Base-by-base conservation (phyloP, 2,888 invertebrate species). In the Acronicta leporina region DNA sequence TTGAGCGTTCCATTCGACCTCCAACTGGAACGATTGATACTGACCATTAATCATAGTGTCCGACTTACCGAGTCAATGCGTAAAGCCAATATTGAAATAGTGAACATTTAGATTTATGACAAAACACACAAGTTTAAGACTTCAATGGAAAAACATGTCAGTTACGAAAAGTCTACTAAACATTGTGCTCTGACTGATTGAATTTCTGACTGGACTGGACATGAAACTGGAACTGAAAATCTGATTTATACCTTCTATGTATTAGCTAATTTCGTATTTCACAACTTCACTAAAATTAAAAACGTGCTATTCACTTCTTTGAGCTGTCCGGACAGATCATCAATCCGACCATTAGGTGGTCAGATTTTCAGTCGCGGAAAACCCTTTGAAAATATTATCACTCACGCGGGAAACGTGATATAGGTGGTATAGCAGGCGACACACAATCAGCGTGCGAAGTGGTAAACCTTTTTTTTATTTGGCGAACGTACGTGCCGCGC, bases 401-500 rank as follows among this genome's bases (percentile, higher is more conserved):
- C 61, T 56, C 55, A 56, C 33, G 63, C 45, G 40, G 35, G 42
- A 44, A 53, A 63, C 59, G 55, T 56, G 47, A 68, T 61, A 51
- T 53, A 57, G 57, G 49, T 50, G 54, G 44, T 51, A 41, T 46
- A 46, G 66, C 53, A 42, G 61, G 55, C 65, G 58, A 65, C 55
- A 59, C 63, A 68, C 75, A 76, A 76, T 68, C 74, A 74, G 68
- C 60, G 68, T 63, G 64, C 54, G 64, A 65, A 76, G 74, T 71
- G 71, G 74, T 60, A 59, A 66, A 72, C 69, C 72, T 73, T 74
- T 76, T 74, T 77, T 77, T 63, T 77, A 73, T 76, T 67, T 65
- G 67, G 72, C 51, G 41, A 66, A 53, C 55, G 77, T 66, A 77
- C 77, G 77, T 77, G 77, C 69, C 62, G 62, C 57, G 45, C 50